These are phyloP conservation scores for Rhinolophus ferrumequinum DNA, from an alignment of 2,113 vertebrate species.

Conservation along the genomic window DNA sequence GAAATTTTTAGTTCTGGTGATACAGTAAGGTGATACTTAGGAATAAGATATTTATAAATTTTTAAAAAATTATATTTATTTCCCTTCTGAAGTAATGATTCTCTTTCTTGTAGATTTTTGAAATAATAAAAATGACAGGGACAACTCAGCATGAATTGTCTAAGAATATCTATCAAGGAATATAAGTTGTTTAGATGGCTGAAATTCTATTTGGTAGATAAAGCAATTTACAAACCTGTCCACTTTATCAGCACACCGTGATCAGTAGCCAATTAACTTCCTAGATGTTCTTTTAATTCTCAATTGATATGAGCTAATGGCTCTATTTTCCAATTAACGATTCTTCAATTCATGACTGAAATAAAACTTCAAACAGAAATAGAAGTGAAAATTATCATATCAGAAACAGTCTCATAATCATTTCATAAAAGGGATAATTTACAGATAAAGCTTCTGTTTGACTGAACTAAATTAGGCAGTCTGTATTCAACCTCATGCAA, in stretches of 20 bases:
- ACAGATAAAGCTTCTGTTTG: constrained; percentile 55
- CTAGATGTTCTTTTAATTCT: constrained; percentile 19
- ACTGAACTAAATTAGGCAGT: constrained; percentile 23
- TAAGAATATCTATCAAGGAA: neutral
- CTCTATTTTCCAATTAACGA: constrained; percentile 55
- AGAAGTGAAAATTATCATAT: constrained; percentile 22
- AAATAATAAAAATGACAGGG: neutral
- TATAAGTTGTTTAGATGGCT: neutral
- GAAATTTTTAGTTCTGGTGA: neutral
- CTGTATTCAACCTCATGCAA: constrained; percentile 47
- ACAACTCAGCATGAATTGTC: neutral
- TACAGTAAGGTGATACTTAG: neutral
- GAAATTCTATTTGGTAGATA: neutral
- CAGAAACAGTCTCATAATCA: neutral
- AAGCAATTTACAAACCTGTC: constrained; percentile 37
- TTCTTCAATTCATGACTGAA: constrained; percentile 22
- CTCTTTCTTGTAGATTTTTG: neutral
- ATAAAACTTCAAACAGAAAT: constrained; percentile 44
- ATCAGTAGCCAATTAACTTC: constrained; percentile 57
- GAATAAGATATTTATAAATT: neutral
- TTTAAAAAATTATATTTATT: neutral
- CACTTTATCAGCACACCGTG: neutral
- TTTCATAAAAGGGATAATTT: constrained; percentile 43
- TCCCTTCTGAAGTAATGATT: neutral
- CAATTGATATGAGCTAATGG: constrained; percentile 48